phyloP scores from a whole-genome alignment of 35 echinoderm and acorn worm genomes.

The Acanthaster planci region DNA sequence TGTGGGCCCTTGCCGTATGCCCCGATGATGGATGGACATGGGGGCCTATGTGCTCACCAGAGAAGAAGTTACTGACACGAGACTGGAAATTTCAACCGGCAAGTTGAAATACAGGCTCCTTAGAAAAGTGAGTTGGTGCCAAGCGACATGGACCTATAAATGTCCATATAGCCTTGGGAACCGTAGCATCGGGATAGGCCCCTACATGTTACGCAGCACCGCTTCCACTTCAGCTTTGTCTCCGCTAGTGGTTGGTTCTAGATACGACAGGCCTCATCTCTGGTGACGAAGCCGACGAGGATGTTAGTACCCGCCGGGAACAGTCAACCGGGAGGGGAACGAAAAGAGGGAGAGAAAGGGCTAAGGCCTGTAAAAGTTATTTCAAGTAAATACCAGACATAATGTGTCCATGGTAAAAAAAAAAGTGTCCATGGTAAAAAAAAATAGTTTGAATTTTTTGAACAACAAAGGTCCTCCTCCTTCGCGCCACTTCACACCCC shows the following conservation, averaged over 20 bases:
- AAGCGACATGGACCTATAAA: slow-evolving; percentile 7
- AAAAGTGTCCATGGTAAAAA: no score
- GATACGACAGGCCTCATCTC: slow-evolving; percentile 41
- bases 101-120: slow-evolving; percentile 58
- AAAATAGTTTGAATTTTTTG: no score
- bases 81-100: slow-evolving; percentile 58
- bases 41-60: slow-evolving; percentile 34
- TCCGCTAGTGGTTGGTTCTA: slow-evolving; percentile 18
- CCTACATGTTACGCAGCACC: slow-evolving; percentile 11
- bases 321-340: slow-evolving; percentile 14
- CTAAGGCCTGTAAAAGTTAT: no score
- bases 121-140: slow-evolving; percentile 16
- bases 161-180: slow-evolving; percentile 28
- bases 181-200: neutral
- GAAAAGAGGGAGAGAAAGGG: slow-evolving; percentile 37
- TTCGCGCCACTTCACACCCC: no score
- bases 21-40: slow-evolving; percentile 23
- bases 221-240: slow-evolving; percentile 33
- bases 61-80: slow-evolving; percentile 25
- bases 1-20: no score
- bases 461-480: no score
- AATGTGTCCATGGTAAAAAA: no score
- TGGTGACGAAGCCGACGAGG: slow-evolving; percentile 30
- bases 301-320: slow-evolving; percentile 33
- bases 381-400: no score